These are phyloP conservation scores for Archivesica marissinica DNA, from an alignment of 1,140 invertebrate genomes.

Conservation along the genomic window DNA sequence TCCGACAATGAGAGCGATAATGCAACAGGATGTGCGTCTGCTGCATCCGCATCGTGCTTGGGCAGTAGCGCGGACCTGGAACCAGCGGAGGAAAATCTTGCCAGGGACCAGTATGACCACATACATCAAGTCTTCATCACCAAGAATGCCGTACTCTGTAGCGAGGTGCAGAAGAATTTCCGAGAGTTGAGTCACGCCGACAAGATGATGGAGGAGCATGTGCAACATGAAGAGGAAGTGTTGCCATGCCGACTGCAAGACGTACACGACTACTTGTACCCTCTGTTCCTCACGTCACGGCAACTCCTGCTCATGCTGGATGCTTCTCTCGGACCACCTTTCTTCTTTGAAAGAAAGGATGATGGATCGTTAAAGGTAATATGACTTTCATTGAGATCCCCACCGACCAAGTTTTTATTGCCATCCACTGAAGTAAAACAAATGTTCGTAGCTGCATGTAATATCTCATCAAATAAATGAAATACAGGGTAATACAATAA, in stretches of 20 bases:
- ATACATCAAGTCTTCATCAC: constrained; percentile 80
- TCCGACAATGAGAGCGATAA: not conserved
- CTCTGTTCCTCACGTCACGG: constrained; percentile 68
- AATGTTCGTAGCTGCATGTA: too few relatives aligned
- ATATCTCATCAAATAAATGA: too few relatives aligned
- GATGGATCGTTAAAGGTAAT: constrained; percentile 65
- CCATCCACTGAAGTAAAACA: too few relatives aligned
- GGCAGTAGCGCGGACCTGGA: not conserved
- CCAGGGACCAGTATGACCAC: constrained; percentile 62
- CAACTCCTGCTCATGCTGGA: constrained; percentile 65
- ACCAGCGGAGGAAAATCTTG: not conserved
- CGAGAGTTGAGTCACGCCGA: constrained; percentile 61
- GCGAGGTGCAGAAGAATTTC: constrained; percentile 80
- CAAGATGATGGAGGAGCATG: constrained; percentile 11
- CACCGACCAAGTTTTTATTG: too few relatives aligned
- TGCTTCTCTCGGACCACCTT: constrained; percentile 57
- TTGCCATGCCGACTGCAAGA: constrained; percentile 58
- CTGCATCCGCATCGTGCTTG: not conserved
- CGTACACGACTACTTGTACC: constrained; percentile 49
- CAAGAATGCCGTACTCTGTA: constrained; percentile 79
- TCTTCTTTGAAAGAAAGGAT: constrained; percentile 66
- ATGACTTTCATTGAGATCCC: not conserved
- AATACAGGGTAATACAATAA: too few relatives aligned
- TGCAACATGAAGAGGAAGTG: constrained; percentile 32
- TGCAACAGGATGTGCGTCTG: not conserved